Percentiles rank a stretch among this genome's conserved stretches.
phyloP scores from a whole-genome alignment of 2,888 invertebrate species.

The Drosophila meridionalis region DNA sequence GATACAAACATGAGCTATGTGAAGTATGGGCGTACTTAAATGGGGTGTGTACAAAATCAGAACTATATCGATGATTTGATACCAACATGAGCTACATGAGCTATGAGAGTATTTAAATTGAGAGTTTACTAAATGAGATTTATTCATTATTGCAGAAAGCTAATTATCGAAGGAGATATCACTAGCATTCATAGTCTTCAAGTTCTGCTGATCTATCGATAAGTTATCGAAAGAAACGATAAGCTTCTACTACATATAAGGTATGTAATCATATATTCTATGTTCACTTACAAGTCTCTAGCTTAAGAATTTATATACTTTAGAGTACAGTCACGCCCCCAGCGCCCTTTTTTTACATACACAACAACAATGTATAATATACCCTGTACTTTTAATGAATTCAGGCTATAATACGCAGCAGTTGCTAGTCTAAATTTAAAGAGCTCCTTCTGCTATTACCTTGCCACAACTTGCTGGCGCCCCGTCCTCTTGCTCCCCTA shows the following conservation, averaged over 20 bases:
- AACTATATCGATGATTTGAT: background rate
- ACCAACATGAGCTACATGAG: no score
- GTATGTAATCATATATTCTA: background rate
- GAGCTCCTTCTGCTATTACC: conserved; percentile 42
- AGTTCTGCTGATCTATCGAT: background rate
- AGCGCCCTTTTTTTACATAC: background rate
- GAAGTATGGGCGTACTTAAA: background rate
- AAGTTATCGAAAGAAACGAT: background rate
- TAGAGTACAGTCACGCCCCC: conserved; percentile 1
- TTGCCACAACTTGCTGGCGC: background rate
- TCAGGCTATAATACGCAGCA: conserved; percentile 3
- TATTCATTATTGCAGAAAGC: background rate
- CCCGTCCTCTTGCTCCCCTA: conserved; percentile 6
- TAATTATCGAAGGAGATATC: background rate
- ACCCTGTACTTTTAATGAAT: background rate
- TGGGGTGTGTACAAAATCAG: background rate
- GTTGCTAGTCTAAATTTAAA: conserved; percentile 69
- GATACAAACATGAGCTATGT: background rate
- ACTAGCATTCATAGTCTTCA: background rate
- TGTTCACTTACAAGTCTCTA: background rate
- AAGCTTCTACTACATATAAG: background rate
- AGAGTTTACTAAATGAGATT: no score
- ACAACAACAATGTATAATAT: background rate
- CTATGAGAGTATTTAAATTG: no score
- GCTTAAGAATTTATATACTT: no score